A percentile compares a stretch with the other conserved stretches of the same genome.
phyloP scores from a whole-genome alignment of 2,888 invertebrate species.

The Thera britannica region DNA sequence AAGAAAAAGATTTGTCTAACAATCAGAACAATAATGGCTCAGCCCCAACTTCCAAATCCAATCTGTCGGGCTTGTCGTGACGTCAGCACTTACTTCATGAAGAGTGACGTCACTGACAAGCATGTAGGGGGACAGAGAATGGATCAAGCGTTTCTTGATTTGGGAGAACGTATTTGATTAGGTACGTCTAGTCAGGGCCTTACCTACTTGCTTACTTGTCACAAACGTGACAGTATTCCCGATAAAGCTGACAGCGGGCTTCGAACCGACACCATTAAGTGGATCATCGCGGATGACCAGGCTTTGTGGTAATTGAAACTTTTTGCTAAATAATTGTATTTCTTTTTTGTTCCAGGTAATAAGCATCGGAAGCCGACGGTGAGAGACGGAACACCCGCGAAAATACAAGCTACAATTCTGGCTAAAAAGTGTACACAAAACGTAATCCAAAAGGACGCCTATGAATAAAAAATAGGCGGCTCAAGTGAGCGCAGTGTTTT shows the following conservation, averaged over 20 bases:
- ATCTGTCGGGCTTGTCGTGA: slow-evolving; percentile 22
- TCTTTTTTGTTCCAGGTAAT: slow-evolving; percentile 39
- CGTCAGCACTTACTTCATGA: slow-evolving; percentile 25
- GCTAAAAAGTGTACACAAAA: slow-evolving; percentile 38
- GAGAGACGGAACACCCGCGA: neutral
- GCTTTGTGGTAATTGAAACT: slow-evolving; percentile 11
- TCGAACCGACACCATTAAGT: slow-evolving; percentile 1
- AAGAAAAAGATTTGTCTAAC: slow-evolving; percentile 9
- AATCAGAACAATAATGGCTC: slow-evolving; percentile 8
- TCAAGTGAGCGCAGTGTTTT: slow-evolving; percentile 21
- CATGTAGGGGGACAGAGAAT: neutral
- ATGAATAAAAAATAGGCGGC: slow-evolving; percentile 48
- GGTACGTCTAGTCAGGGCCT: no score
- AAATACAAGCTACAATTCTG: slow-evolving; percentile 14
- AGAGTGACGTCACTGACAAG: slow-evolving; percentile 17
- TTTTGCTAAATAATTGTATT: slow-evolving; percentile 25
- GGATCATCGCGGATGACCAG: slow-evolving; percentile 10
- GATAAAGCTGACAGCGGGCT: neutral
- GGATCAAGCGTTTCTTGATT: slow-evolving; percentile 3
- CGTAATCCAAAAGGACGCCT: slow-evolving; percentile 46
- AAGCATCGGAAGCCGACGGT: slow-evolving; percentile 3
- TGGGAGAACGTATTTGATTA: neutral
- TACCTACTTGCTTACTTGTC: no score
- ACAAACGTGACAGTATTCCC: slow-evolving; percentile 1
- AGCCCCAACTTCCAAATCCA: slow-evolving; percentile 16